A percentile compares a stretch with the other conserved stretches of the same genome.
phyloP scores from a whole-genome alignment of 1,140 invertebrate genomes.

The Sycobia sp. region DNA sequence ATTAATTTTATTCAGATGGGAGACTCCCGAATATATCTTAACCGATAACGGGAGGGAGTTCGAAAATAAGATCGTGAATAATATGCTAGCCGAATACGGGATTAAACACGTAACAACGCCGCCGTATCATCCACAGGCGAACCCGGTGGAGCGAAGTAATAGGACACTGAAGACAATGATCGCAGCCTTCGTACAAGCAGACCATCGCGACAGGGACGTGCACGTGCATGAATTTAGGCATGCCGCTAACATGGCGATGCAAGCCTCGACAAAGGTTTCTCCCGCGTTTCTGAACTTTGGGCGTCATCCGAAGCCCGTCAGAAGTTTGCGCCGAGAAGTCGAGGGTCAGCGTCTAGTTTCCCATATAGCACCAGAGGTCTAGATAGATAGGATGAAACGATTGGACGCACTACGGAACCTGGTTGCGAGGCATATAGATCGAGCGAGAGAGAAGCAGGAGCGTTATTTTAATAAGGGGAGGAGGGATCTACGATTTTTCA shows the following conservation, averaged over 20 bases:
- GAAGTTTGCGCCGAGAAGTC: neutral
- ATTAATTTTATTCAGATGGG: constrained; percentile 25
- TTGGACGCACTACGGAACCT: constrained; percentile 3
- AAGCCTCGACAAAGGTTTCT: neutral
- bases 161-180: constrained; percentile 14
- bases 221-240: constrained; percentile 8
- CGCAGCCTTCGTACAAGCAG: neutral
- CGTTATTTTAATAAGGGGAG: neutral
- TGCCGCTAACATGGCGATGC: constrained; percentile 9
- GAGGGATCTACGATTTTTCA: neutral
- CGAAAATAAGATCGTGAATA: neutral
- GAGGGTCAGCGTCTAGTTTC: neutral
- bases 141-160: constrained; percentile 14
- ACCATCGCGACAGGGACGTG: constrained; percentile 7
- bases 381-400: constrained; percentile 5
- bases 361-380: neutral
- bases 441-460: constrained; percentile 2
- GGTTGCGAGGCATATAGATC: neutral
- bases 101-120: constrained; percentile 1
- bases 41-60: constrained; percentile 34
- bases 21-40: constrained; percentile 12
- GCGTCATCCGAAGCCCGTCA: neutral
- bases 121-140: constrained; percentile 10
- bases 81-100: neutral
- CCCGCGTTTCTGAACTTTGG: constrained; percentile 27